A percentile compares a stretch with the other conserved stretches of the same genome.
Evolutionary conservation across 2,113 vertebrate species (phyloP).

Genomic region (Cyprinodon brontotheroides): DNA sequence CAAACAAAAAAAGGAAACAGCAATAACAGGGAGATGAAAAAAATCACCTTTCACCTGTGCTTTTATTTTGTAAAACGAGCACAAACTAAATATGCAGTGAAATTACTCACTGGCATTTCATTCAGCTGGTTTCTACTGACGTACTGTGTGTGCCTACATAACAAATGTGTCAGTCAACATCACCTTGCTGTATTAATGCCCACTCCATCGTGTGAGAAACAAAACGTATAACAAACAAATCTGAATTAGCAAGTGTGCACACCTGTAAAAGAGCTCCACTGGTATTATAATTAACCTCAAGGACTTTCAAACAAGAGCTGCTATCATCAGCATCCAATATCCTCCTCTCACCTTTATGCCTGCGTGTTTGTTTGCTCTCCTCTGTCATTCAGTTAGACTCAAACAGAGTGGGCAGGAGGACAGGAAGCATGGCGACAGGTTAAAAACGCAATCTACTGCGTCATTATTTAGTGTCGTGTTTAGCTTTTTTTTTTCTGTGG

Average conservation of each 20-base stretch:
- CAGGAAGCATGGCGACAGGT: conserved; percentile 39
- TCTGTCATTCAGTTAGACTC: conserved; percentile 39
- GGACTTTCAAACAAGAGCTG: conserved; percentile 25
- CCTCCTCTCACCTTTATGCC: conserved; percentile 27
- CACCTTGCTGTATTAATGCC: not conserved
- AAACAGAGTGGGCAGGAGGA: conserved; percentile 35
- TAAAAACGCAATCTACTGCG: conserved; percentile 32
- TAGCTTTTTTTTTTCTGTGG: not conserved
- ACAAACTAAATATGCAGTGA: not conserved
- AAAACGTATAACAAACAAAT: not conserved
- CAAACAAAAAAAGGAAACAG: too few species aligned
- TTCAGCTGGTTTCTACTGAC: not conserved
- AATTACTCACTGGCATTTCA: not conserved
- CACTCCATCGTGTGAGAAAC: not conserved
- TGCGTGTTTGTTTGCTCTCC: conserved; percentile 30
- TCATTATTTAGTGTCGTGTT: conserved; percentile 36
- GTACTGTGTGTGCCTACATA: not conserved
- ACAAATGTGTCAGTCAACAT: conserved; percentile 10
- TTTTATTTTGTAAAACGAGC: not conserved
- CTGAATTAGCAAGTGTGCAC: conserved; percentile 29
- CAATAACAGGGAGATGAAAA: not conserved
- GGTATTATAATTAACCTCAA: conserved; percentile 47
- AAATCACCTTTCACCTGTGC: not conserved
- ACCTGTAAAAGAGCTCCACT: conserved; percentile 40
- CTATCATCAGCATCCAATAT: conserved; percentile 68